Base-by-base conservation (phyloP, 2,888 invertebrate species). In the Cylindroiulus punctatus region DNA sequence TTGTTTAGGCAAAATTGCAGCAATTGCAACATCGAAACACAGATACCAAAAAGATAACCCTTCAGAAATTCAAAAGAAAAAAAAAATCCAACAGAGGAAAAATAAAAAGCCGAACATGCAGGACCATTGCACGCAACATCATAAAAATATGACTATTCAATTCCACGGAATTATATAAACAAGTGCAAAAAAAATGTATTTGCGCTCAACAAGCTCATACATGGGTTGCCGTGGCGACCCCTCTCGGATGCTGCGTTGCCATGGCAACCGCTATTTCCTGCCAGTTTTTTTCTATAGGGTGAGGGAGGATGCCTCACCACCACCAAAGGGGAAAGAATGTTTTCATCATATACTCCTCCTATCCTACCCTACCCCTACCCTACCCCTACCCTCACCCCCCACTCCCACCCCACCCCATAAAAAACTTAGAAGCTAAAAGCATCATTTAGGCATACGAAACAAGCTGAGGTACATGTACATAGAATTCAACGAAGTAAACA, bases 121-220 rank as follows among this genome's bases (percentile, higher is more conserved):
- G 44, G 44, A 1, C 44, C 44, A 44, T 19, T n/a, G 57, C 57
- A 57, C 57, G 57, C 57, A 57, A 57, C 57, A 57, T 57, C 57
- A 57, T 57, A 57, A 57, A 57, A 57, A 57, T 57, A 57, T 57
- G 57, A 57, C 57, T 57, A 57, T 57, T 57, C 57, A 57, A 57
- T 57, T 19, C 57, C 57, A 57, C 57, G 57, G n/a, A 57, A 57
- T 57, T 57, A 57, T 57, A 57, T n/a, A 57, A 57, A 57, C 57
- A 57, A 57, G 57, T 0, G 57, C 57, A 57, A 57, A 57, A 52
- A 42, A 57, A 57, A 57, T 14, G 57, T 57, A 57, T 57, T n/a
- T 57, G 57, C 57, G 57, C 57, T 57, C 57, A 57, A 57, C 57
- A 57, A 57, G 57, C 57, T 57, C n/a, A 52, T 52, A n/a, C n/a